Percentiles rank a stretch among this genome's conserved stretches.
These are phyloP conservation scores for Luscinia megarhynchos DNA, from an alignment of 2,797 vertebrate species.

Conservation along the genomic window DNA sequence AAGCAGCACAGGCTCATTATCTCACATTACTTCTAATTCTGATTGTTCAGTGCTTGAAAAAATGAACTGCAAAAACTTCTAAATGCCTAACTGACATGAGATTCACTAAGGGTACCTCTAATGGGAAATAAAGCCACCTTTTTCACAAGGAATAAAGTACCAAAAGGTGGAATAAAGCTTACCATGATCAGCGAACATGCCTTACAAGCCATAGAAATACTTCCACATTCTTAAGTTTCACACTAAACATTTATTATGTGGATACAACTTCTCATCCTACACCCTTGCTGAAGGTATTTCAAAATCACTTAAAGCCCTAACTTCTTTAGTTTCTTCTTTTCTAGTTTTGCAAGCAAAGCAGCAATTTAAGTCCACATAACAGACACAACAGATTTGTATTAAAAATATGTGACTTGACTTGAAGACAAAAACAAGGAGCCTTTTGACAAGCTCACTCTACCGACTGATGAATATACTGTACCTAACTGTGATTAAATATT, in stretches of 20 bases:
- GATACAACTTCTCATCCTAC: background rate
- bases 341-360: constrained; percentile 39
- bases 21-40: constrained; percentile 17
- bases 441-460: constrained; percentile 47
- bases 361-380: constrained; percentile 46
- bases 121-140: constrained; percentile 1
- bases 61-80: constrained; percentile 18
- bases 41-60: constrained; percentile 21
- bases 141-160: background rate
- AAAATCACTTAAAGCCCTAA: constrained; percentile 27
- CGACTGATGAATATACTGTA: constrained; percentile 51
- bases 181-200: background rate
- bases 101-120: background rate
- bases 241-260: background rate
- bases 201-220: background rate
- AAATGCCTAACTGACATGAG: background rate
- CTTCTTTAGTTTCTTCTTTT: constrained; percentile 5
- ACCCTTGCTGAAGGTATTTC: background rate
- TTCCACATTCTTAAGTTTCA: background rate
- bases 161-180: background rate
- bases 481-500: constrained; percentile 69
- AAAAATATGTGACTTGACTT: constrained; percentile 39
- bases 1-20: constrained; percentile 41
- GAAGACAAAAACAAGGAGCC: constrained; percentile 43
- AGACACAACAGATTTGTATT: constrained; percentile 48